These are phyloP conservation scores for Murina feae DNA, from an alignment of 2,113 vertebrate genomes.

Conservation along the genomic window DNA sequence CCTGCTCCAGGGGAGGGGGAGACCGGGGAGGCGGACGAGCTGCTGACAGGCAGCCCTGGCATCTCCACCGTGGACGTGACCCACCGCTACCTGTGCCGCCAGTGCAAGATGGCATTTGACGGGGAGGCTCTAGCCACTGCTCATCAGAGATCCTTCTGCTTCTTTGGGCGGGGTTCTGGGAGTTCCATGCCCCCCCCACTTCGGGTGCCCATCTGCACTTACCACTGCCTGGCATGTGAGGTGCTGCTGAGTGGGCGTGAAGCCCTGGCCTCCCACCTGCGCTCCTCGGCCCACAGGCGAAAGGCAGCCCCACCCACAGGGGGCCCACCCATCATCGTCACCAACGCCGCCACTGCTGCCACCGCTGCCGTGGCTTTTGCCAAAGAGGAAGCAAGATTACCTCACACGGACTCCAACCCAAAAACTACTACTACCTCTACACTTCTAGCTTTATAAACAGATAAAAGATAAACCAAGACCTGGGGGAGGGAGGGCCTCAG, in stretches of 20 bases:
- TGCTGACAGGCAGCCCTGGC: slow-evolving; percentile 66
- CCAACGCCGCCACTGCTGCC: slow-evolving; percentile 67
- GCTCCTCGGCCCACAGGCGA: slow-evolving; percentile 80
- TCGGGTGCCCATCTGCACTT: slow-evolving; percentile 79
- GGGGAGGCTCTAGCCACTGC: slow-evolving; percentile 73
- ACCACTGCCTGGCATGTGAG: slow-evolving; percentile 83
- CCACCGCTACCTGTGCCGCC: slow-evolving; percentile 79
- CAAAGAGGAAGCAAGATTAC: slow-evolving; percentile 84
- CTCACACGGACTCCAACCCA: slow-evolving; percentile 82
- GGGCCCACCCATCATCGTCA: slow-evolving; percentile 57
- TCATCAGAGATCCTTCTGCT: slow-evolving; percentile 79
- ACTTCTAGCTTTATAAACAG: slow-evolving; percentile 82
- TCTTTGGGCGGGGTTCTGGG: slow-evolving; percentile 72
- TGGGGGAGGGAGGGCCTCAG: not conserved
- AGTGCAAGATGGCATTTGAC: slow-evolving; percentile 80
- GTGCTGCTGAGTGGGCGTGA: slow-evolving; percentile 80
- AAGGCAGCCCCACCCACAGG: slow-evolving; percentile 62
- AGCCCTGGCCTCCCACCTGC: slow-evolving; percentile 79
- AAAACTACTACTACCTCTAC: slow-evolving; percentile 84
- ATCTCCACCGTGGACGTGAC: slow-evolving; percentile 82
- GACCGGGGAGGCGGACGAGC: slow-evolving; percentile 67
- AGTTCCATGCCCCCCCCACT: slow-evolving; percentile 69
- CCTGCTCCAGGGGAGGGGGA: slow-evolving; percentile 61
- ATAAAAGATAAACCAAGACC: slow-evolving; percentile 70
- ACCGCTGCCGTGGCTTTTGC: slow-evolving; percentile 79